Evolutionary conservation across 1,140 invertebrate genomes (phyloP).

Genomic region (Drosophila lowei): DNA sequence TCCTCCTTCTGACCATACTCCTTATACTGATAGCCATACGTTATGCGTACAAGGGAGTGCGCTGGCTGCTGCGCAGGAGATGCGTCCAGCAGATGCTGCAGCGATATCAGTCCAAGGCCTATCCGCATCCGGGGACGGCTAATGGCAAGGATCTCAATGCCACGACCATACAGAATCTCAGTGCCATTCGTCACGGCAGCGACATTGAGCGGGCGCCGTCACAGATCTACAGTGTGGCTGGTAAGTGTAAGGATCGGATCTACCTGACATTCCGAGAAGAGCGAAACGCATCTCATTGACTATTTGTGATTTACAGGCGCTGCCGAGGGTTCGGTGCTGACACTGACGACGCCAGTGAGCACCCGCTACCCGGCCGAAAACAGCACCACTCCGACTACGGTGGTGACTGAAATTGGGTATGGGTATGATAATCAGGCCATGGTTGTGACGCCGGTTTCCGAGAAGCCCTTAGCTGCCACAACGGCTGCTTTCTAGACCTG

Average conservation of each 20-base stretch:
- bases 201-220: conserved; percentile 76
- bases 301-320: conserved; percentile 54
- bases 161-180: conserved; percentile 76
- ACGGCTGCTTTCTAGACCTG: conserved; percentile 45
- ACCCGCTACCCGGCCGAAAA: conserved; percentile 81
- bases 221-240: conserved; percentile 76
- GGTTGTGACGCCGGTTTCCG: conserved; percentile 73
- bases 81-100: conserved; percentile 42
- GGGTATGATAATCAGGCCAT: conserved; percentile 79
- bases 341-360: conserved; percentile 76
- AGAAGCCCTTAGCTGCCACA: conserved; percentile 55
- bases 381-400: conserved; percentile 73
- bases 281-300: conserved; percentile 1
- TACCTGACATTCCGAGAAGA: conserved; percentile 24
- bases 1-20: conserved; percentile 62
- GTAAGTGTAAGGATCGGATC: conserved; percentile 55
- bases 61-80: conserved; percentile 56
- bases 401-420: conserved; percentile 69
- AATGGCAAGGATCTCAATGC: conserved; percentile 76
- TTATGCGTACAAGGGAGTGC: conserved; percentile 49
- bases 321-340: conserved; percentile 74
- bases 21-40: conserved; percentile 51
- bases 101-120: conserved; percentile 42
- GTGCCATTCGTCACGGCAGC: conserved; percentile 59
- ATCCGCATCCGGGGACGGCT: conserved; percentile 27